These are phyloP conservation scores for Hyalella azteca DNA, from an alignment of 2,888 invertebrate species.

Conservation along the genomic window DNA sequence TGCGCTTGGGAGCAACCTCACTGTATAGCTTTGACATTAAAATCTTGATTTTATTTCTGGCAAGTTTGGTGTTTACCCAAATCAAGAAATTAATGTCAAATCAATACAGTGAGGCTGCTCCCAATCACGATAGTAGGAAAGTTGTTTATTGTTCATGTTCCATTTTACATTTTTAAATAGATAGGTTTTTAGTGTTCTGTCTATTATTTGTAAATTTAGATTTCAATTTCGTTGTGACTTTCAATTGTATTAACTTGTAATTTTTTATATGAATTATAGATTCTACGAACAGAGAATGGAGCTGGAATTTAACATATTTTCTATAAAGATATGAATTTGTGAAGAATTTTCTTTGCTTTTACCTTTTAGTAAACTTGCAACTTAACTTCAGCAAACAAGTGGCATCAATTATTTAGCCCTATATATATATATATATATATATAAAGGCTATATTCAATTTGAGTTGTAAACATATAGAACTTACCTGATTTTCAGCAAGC, in stretches of 20 bases:
- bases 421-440: background rate
- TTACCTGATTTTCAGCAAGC: slow-evolving; percentile 24
- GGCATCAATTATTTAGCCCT: background rate
- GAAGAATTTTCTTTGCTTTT: background rate
- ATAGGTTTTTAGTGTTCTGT: background rate
- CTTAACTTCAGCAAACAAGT: background rate
- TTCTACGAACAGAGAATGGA: too few relatives aligned
- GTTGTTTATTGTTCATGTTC: too few relatives aligned
- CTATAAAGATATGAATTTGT: background rate
- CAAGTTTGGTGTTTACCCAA: too few relatives aligned
- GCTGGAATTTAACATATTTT: background rate
- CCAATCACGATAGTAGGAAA: too few relatives aligned
- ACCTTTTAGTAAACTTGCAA: background rate
- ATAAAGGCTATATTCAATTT: background rate
- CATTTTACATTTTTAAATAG: background rate
- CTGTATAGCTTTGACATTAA: too few relatives aligned
- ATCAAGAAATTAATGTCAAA: too few relatives aligned
- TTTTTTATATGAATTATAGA: too few relatives aligned
- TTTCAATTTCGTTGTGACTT: background rate
- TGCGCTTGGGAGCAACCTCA: too few relatives aligned
- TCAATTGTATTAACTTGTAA: background rate
- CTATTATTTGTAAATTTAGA: background rate
- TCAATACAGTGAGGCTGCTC: too few relatives aligned
- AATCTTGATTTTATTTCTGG: too few relatives aligned
- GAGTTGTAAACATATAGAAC: background rate